Evolutionary conservation across 1,140 invertebrate species (phyloP).

Genomic region (Bombus difficillimus): DNA sequence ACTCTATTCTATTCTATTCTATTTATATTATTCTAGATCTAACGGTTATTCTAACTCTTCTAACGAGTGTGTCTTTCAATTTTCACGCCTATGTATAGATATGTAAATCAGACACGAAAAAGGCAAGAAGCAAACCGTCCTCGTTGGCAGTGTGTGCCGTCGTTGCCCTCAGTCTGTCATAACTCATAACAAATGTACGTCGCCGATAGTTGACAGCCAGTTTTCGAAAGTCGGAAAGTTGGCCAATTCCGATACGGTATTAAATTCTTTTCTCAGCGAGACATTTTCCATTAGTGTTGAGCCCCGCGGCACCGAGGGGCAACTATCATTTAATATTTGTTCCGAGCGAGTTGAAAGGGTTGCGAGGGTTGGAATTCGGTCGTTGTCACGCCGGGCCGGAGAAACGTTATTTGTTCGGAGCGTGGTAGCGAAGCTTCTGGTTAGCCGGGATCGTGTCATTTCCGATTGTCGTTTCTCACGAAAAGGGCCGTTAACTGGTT

Average conservation of each 20-base stretch:
- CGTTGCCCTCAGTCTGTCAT: too few species aligned
- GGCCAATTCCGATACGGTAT: constrained; percentile 17
- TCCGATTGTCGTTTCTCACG: constrained; percentile 74
- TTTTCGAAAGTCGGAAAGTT: neutral
- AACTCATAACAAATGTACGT: constrained; percentile 9
- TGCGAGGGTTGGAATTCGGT: neutral
- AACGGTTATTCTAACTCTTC: too few species aligned
- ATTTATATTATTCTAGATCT: too few species aligned
- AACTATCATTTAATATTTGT: constrained; percentile 34
- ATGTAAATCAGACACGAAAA: too few species aligned
- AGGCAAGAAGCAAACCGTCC: too few species aligned
- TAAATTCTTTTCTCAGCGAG: constrained; percentile 15
- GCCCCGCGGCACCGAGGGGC: neutral
- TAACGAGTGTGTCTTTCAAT: too few species aligned
- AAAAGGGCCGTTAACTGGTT: constrained; percentile 39
- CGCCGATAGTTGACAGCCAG: constrained; percentile 9
- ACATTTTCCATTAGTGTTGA: constrained; percentile 33
- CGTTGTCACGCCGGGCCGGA: neutral
- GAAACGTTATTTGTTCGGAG: constrained; percentile 56
- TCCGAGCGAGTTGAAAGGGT: constrained; percentile 1
- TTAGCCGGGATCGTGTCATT: constrained; percentile 68
- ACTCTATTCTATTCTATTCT: too few species aligned
- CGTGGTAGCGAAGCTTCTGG: constrained; percentile 41
- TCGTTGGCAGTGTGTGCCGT: too few species aligned
- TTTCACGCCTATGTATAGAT: too few species aligned